Base-by-base conservation (phyloP, 2,797 vertebrate species). In the Amniataba percoides region DNA sequence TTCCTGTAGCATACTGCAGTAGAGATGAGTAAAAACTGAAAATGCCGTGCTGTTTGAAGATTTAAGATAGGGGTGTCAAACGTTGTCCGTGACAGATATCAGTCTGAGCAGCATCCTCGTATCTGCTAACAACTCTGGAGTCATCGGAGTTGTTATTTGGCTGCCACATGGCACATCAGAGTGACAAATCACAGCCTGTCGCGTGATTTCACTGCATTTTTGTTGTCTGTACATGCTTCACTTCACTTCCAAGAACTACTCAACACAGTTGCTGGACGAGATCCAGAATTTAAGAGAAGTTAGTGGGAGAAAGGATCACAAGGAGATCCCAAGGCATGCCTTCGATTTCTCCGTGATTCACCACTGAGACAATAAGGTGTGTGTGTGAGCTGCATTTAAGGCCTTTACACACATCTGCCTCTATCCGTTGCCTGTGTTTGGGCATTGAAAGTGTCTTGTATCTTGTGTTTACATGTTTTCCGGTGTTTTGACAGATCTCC, bases 401-500 rank as follows among this genome's bases (percentile, higher is more conserved):
- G 45, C 18, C 23, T 40, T 64, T 42, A 19, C 16, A 23, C 31
- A 45, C 23, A 1, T 10, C 43, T 45, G 2, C 12, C n/a, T 79
- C 25, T 52, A 21, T 67, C n/a, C 18, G 0, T 42, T 72, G 69
- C 55, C 78, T 69, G 53, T 79, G 70, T 89, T 87, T 63, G 31
- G 76, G 45, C 72, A 80, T 59, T 53, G 52, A 46, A 46, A 0
- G 23, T 0, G 43, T 49, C 15, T 23, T 1, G 0, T 46, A 19
- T 51, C 71, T 46, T 21, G 42, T 81, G 82, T 87, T 87, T 80
- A 82, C 55, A 13, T 70, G 69, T 74, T 72, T 83, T 18, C 8
- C 59, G 62, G 45, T 71, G 67, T 64, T 74, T 65, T 49, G 71
- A 64, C 81, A 99, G 98, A 99, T 93, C 96, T 99, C 82, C 97